phyloP scores from a whole-genome alignment of 1,140 invertebrate genomes.

The Drosophila ambigua region DNA sequence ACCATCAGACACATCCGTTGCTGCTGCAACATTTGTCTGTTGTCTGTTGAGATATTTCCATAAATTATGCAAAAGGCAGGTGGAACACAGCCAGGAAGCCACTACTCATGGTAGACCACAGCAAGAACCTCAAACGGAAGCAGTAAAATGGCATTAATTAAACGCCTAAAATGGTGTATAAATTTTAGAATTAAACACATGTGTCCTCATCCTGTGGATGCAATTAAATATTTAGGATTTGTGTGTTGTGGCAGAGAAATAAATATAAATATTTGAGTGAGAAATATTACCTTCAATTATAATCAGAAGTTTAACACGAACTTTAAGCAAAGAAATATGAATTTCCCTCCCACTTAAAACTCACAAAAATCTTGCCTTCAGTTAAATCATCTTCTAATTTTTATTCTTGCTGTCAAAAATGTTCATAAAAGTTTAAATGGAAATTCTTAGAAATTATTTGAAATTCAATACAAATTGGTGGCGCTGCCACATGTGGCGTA shows the following conservation, averaged over 20 bases:
- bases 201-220: neutral
- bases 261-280: conserved; percentile 13
- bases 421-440: conserved; percentile 25
- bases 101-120: conserved; percentile 8
- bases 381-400: neutral
- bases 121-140: conserved; percentile 18
- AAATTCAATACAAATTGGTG: conserved; percentile 20
- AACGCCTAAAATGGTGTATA: conserved; percentile 15
- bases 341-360: too few species aligned
- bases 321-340: too few species aligned
- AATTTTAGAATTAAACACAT: conserved; percentile 47
- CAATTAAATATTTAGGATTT: conserved; percentile 27
- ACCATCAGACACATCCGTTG: conserved; percentile 45
- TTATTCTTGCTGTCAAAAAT: conserved; percentile 1
- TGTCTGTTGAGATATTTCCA: conserved; percentile 19
- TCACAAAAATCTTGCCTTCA: too few species aligned
- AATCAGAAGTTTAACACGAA: too few species aligned
- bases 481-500: conserved; percentile 15
- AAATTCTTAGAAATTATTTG: conserved; percentile 21
- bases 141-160: conserved; percentile 53
- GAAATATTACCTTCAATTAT: too few species aligned
- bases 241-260: neutral
- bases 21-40: conserved; percentile 12
- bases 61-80: conserved; percentile 51
- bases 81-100: conserved; percentile 6